Base-by-base conservation (phyloP, 2,113 vertebrate genomes). In the Dicerorhinus sumatrensis region DNA sequence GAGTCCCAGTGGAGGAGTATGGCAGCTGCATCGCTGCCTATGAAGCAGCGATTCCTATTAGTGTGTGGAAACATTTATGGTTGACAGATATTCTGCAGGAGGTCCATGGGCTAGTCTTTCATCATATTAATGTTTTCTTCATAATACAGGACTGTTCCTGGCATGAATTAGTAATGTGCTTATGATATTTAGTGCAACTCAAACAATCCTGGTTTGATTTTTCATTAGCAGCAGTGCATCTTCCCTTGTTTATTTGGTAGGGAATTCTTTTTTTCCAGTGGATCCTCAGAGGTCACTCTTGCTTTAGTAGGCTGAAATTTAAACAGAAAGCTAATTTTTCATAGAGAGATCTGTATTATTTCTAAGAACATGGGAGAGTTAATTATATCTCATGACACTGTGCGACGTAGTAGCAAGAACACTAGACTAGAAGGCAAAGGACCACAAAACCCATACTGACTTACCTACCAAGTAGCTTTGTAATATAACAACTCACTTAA, bases 401-500 rank as follows among this genome's bases (percentile, higher is more conserved):
- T 88, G 62, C 9, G 14, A 14, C 54, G 33, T 25, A 33, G 79
- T 73, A 31, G 77, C 63, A 25, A 69, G 36, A 85, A 82, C 54
- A 62, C 17, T 29, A 75, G 75, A 84, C 8, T 39, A 56, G 80
- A 91, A 95, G 62, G 27, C 79, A 87, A 20, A 95, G 65, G 48
- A 75, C 12, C 0, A 3, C 46, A 60, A 70, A 84, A n/a, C 42
- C 69, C 70, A 46, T 46, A 62, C 70, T 39, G 58, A 96, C 92
- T 94, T 89, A 62, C 73, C 87, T 76, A 83, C 42, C 29, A n/a
- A 96, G 67, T n/a, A 65, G 77, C 58, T 93, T 39, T 54, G 72
- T 63, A 73, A 76, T 60, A 21, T 86, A 86, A 96, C 56, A 97
- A 93, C 70, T 96, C 94, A 97, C 95, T 97, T 90, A 96, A 95